phyloP scores from a whole-genome alignment of 2,888 invertebrate species.

The Myopa tessellatipennis region DNA sequence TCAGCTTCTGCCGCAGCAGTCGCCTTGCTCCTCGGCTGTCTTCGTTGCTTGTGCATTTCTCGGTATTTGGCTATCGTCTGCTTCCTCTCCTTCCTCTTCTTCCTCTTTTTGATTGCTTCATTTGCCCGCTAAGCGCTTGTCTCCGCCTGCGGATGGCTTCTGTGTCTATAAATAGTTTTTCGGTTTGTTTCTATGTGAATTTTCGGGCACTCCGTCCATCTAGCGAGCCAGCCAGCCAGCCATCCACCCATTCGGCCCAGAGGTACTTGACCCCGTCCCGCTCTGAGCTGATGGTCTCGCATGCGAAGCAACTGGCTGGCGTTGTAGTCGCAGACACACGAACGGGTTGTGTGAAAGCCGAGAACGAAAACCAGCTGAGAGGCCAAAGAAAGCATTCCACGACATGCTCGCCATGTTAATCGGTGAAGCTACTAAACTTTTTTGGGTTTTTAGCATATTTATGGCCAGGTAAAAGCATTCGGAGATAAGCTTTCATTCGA shows the following conservation, averaged over 20 bases:
- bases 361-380: neutral
- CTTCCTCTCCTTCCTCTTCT: neutral
- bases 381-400: neutral
- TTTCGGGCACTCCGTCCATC: slow-evolving; percentile 10
- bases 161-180: neutral
- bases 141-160: slow-evolving; percentile 11
- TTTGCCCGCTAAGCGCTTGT: slow-evolving; percentile 14
- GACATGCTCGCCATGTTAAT: slow-evolving; percentile 35
- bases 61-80: neutral
- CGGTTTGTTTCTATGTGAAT: slow-evolving; percentile 7
- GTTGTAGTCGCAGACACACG: slow-evolving; percentile 3
- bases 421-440: slow-evolving; percentile 11
- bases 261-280: slow-evolving; percentile 24
- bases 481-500: neutral
- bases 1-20: no score
- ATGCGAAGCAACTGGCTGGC: neutral
- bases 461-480: neutral
- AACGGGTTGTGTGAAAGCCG: neutral
- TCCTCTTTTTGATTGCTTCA: slow-evolving; percentile 1
- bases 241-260: neutral
- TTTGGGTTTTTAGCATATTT: neutral
- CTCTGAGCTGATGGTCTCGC: slow-evolving; percentile 16
- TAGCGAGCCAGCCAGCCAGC: neutral
- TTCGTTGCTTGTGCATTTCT: slow-evolving; percentile 1
- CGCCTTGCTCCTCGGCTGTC: neutral